phyloP scores from a whole-genome alignment of 2,797 vertebrate genomes.

The Lutjanus argentimaculatus region DNA sequence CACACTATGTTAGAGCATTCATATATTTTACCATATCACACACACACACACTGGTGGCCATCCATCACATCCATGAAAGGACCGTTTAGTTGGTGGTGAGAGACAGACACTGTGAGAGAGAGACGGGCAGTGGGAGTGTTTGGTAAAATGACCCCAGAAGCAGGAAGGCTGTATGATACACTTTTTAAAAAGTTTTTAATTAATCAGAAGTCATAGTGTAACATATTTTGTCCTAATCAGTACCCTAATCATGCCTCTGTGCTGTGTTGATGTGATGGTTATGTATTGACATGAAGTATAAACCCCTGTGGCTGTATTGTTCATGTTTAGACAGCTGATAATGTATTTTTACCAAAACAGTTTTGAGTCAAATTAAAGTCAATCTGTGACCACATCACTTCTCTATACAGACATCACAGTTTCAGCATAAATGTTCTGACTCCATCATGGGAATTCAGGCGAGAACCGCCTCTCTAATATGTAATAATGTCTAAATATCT shows the following conservation, averaged over 20 bases:
- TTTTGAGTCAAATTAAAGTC: conserved; percentile 22
- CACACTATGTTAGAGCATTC: conserved; percentile 41
- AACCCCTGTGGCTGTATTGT: conserved; percentile 51
- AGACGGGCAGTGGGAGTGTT: conserved; percentile 27
- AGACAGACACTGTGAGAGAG: conserved; percentile 30
- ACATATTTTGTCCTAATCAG: conserved; percentile 47
- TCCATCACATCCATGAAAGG: conserved; percentile 68
- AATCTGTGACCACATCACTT: neutral
- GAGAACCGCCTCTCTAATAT: neutral
- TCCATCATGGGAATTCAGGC: neutral
- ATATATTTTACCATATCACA: conserved; percentile 52
- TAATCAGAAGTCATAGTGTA: conserved; percentile 19
- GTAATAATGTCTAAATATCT: neutral
- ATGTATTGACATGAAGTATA: conserved; percentile 42
- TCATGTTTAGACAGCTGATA: conserved; percentile 25
- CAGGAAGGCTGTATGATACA: conserved; percentile 4
- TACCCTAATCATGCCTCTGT: neutral
- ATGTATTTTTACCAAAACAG: conserved; percentile 27
- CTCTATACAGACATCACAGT: neutral
- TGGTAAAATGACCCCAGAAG: conserved; percentile 8
- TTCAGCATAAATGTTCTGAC: neutral
- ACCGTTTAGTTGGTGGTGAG: conserved; percentile 58
- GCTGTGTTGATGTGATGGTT: conserved; percentile 43
- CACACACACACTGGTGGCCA: conserved; percentile 42
- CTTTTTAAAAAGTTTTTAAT: conserved; percentile 27